Conservation (phyloP, 2,888 invertebrate species). For the Cataglyphis livida region DNA sequence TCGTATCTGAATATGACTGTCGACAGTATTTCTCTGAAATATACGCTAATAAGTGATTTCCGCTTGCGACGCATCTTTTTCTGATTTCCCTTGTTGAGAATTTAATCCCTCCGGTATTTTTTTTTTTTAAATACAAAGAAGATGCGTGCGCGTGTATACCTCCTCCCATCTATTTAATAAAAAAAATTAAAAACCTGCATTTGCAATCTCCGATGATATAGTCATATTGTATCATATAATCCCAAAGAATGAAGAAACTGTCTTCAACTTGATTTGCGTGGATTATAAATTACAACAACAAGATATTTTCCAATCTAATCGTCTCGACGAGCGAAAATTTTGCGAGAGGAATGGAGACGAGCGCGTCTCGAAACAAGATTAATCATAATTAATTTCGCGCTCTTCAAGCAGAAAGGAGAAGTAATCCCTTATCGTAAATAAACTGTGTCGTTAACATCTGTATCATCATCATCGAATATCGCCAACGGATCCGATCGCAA, state of each 20-base stretch:
- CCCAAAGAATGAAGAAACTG: neutral
- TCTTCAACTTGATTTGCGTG: neutral
- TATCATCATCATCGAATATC: neutral
- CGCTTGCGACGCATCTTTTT: neutral
- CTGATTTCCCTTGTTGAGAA: constrained; percentile 15
- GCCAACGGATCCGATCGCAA: neutral
- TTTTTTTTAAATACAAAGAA: constrained; percentile 3
- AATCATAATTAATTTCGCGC: neutral
- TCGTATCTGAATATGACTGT: neutral
- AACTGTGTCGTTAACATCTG: too few relatives aligned
- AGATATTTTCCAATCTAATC: neutral
- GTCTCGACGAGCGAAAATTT: neutral
- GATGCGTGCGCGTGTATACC: too few relatives aligned
- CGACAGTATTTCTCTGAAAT: neutral
- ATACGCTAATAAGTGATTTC: neutral
- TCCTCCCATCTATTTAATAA: neutral
- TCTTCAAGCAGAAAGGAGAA: neutral
- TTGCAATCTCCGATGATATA: neutral
- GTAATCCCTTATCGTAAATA: neutral
- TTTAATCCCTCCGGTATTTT: constrained; percentile 16
- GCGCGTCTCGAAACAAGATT: neutral
- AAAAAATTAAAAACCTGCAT: constrained; percentile 10
- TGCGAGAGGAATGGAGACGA: neutral
- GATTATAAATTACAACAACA: neutral
- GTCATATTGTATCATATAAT: neutral